These are phyloP conservation scores for Neogobius melanostomus DNA, from an alignment of 2,113 vertebrate genomes.

Conservation along the genomic window DNA sequence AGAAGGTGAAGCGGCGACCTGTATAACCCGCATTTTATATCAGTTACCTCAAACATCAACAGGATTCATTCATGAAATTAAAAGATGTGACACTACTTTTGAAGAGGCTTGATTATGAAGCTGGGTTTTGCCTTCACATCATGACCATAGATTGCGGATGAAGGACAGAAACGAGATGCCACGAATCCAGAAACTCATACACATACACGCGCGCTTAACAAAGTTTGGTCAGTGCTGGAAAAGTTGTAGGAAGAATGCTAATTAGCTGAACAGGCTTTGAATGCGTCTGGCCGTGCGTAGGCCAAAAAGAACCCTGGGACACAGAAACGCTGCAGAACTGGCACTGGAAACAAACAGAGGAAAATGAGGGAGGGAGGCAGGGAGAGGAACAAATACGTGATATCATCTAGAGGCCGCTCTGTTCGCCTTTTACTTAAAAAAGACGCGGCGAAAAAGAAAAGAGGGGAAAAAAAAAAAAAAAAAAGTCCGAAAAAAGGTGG, in stretches of 20 bases:
- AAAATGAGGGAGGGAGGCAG: constrained; percentile 60
- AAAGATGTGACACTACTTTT: not conserved
- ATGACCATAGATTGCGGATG: constrained; percentile 12
- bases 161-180: constrained; percentile 33
- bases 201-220: constrained; percentile 42
- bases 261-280: constrained; percentile 77
- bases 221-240: constrained; percentile 66
- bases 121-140: constrained; percentile 19
- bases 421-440: constrained; percentile 70
- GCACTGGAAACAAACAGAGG: constrained; percentile 77
- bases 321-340: constrained; percentile 78
- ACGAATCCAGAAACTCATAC: constrained; percentile 31
- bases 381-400: constrained; percentile 65
- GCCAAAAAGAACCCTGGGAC: constrained; percentile 77
- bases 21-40: not conserved
- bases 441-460: constrained; percentile 8
- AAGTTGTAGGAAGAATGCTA: constrained; percentile 75
- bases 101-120: not conserved
- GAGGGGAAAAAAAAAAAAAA: constrained; percentile 45
- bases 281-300: constrained; percentile 72
- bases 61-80: not conserved
- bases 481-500: constrained; percentile 51
- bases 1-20: not conserved
- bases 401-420: constrained; percentile 77
- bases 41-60: too few species aligned